phyloP scores from a whole-genome alignment of 2,797 vertebrate genomes.

The Pipistrellus pygmaeus region DNA sequence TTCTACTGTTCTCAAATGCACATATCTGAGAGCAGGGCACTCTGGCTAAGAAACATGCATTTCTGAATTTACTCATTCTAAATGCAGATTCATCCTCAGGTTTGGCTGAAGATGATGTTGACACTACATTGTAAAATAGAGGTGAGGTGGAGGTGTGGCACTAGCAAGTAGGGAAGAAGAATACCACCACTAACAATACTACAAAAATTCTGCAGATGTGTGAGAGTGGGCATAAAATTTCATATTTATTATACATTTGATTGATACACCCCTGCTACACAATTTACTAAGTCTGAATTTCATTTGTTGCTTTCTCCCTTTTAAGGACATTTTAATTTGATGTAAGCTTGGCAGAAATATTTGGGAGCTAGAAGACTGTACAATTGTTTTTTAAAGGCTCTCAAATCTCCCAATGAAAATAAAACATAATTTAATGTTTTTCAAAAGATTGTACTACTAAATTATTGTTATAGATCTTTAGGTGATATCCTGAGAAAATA shows the following conservation, averaged over 20 bases:
- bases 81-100: not conserved
- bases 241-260: constrained; percentile 49
- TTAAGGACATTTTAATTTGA: constrained; percentile 64
- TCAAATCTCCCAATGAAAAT: not conserved
- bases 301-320: not conserved
- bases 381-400: not conserved
- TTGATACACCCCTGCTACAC: not conserved
- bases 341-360: constrained; percentile 52
- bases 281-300: constrained; percentile 24
- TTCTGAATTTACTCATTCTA: constrained; percentile 21
- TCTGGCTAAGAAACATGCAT: constrained; percentile 56
- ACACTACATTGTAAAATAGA: not conserved
- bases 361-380: not conserved
- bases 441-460: not conserved
- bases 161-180: not conserved
- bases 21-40: not conserved
- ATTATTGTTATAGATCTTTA: constrained; percentile 26
- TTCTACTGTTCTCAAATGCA: constrained; percentile 62
- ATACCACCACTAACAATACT: not conserved
- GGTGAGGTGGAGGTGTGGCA: not conserved
- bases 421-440: constrained; percentile 34
- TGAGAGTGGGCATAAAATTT: constrained; percentile 7
- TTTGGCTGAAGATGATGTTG: not conserved
- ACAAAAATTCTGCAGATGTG: not conserved
- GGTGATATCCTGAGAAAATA: not conserved